phyloP scores from a whole-genome alignment of 1,140 invertebrate species.

The Lucilia cuprina region DNA sequence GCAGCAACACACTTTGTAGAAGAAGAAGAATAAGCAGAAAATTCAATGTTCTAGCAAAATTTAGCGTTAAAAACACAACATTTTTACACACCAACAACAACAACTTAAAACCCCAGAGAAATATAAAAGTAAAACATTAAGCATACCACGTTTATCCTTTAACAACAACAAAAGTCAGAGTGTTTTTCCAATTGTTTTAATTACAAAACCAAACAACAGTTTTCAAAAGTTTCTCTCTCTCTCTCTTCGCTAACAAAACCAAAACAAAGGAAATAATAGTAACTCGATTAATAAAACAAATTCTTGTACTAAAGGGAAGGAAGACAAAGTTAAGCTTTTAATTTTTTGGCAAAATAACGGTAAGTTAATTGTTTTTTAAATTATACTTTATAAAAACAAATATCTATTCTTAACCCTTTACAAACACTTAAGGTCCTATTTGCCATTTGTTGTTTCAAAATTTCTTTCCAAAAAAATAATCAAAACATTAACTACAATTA shows the following conservation, averaged over 20 bases:
- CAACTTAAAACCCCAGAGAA: not conserved
- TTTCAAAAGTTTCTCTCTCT: not conserved
- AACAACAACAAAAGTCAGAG: no score
- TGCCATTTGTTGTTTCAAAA: constrained; percentile 24
- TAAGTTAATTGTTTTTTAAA: not conserved
- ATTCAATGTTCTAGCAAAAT: not conserved
- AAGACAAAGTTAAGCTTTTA: not conserved
- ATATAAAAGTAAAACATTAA: not conserved
- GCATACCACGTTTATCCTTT: no score
- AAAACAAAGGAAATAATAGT: not conserved
- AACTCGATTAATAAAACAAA: not conserved
- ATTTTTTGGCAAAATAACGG: not conserved
- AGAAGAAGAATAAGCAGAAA: not conserved
- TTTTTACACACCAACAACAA: not conserved
- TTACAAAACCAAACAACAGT: not conserved
- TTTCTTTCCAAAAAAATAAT: no score
- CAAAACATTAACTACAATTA: not conserved
- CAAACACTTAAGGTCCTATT: constrained; percentile 27
- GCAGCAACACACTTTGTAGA: not conserved
- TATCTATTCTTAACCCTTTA: not conserved
- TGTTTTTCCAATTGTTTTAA: not conserved
- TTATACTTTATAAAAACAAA: not conserved
- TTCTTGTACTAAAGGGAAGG: not conserved
- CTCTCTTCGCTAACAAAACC: not conserved
- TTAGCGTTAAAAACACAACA: not conserved